These are phyloP conservation scores for Endotricha flammealis DNA, from an alignment of 2,888 invertebrate genomes.

Conservation along the genomic window DNA sequence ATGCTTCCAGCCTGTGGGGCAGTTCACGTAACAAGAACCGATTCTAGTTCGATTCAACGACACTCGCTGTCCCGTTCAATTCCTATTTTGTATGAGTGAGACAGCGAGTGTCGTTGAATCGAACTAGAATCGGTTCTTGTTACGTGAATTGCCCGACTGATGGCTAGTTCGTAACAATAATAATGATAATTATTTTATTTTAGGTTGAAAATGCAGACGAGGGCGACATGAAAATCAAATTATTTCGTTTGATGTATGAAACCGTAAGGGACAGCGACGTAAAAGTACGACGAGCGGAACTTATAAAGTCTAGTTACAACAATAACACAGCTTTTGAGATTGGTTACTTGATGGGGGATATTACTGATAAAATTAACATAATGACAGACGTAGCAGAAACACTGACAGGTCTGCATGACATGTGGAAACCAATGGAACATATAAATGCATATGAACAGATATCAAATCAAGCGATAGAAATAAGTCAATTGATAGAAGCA, in stretches of 20 bases:
- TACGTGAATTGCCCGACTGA: too few relatives aligned
- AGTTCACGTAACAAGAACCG: too few relatives aligned
- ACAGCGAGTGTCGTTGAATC: too few relatives aligned
- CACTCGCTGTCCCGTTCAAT: too few relatives aligned
- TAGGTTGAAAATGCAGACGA: slow-evolving; percentile 31
- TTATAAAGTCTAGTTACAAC: slow-evolving; percentile 37
- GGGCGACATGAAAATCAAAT: slow-evolving; percentile 47
- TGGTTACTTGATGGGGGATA: slow-evolving; percentile 48
- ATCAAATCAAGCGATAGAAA: slow-evolving; percentile 51
- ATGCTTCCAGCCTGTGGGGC: too few relatives aligned
- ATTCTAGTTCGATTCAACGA: neutral
- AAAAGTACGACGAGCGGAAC: slow-evolving; percentile 47
- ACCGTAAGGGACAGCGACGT: slow-evolving; percentile 50
- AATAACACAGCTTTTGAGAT: slow-evolving; percentile 47
- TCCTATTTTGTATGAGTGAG: too few relatives aligned
- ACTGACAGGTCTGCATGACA: slow-evolving; percentile 32
- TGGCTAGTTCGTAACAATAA: too few relatives aligned
- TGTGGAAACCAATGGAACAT: slow-evolving; percentile 62
- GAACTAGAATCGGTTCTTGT: too few relatives aligned
- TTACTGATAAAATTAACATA: slow-evolving; percentile 42
- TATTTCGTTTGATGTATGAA: slow-evolving; percentile 60
- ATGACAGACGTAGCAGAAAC: slow-evolving; percentile 47
- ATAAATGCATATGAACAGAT: slow-evolving; percentile 62
- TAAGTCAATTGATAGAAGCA: slow-evolving; percentile 48
- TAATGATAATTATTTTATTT: too few relatives aligned